These are phyloP conservation scores for Xyrauchen texanus DNA, from an alignment of 2,113 vertebrate genomes.

Conservation along the genomic window DNA sequence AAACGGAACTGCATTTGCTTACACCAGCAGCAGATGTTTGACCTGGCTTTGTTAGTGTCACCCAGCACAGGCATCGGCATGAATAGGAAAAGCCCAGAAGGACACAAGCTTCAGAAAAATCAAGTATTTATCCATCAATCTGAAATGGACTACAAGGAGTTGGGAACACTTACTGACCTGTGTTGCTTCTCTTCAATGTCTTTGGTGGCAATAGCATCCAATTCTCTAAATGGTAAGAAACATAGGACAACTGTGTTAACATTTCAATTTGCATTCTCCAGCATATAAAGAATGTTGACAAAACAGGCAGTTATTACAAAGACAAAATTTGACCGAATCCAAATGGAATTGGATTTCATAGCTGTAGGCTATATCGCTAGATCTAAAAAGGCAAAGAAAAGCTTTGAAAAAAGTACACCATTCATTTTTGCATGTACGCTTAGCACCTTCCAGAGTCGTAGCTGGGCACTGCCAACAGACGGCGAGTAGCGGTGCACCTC, in stretches of 20 bases:
- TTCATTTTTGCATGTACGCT: too few species aligned
- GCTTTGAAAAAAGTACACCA: too few species aligned
- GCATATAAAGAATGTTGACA: not conserved
- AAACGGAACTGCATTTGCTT: slow-evolving; percentile 75
- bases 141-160: not conserved
- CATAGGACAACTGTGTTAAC: not conserved
- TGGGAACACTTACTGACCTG: slow-evolving; percentile 75
- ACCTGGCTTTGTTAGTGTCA: slow-evolving; percentile 28
- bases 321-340: too few species aligned
- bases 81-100: slow-evolving; percentile 41
- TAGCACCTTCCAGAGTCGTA: too few species aligned
- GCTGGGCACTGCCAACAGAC: too few species aligned
- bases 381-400: not conserved
- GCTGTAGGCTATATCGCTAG: too few species aligned
- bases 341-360: too few species aligned
- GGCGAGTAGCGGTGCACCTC: too few species aligned
- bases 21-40: slow-evolving; percentile 69
- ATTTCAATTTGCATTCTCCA: not conserved
- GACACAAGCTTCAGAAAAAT: not conserved
- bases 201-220: slow-evolving; percentile 99
- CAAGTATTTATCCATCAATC: not conserved
- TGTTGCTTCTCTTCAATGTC: slow-evolving; percentile 89
- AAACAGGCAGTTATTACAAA: too few species aligned
- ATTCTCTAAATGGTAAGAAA: slow-evolving; percentile 80
- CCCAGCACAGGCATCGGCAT: slow-evolving; percentile 34